Percentiles rank a stretch among this genome's conserved stretches.
These are phyloP conservation scores for Hippocampus kuda DNA, from an alignment of 2,797 vertebrate genomes.

Conservation along the genomic window DNA sequence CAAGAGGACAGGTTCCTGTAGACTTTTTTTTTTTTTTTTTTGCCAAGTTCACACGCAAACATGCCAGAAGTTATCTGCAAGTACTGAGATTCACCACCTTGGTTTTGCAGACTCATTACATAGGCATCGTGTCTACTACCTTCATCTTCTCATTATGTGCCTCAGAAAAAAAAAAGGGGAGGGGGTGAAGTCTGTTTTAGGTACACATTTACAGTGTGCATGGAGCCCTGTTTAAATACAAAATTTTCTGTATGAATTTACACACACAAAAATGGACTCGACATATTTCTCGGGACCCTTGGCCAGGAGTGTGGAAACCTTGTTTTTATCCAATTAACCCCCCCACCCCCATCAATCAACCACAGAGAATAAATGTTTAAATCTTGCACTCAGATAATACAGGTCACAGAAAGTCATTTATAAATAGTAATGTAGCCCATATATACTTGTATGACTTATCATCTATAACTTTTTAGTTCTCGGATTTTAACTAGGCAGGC, in stretches of 20 bases:
- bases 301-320: not conserved
- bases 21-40: conserved; percentile 24
- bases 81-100: not conserved
- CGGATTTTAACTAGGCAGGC: not conserved
- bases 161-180: not conserved
- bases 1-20: conserved; percentile 30
- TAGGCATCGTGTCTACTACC: not conserved
- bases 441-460: too few relatives aligned
- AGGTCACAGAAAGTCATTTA: not conserved
- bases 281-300: not conserved
- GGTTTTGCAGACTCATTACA: not conserved
- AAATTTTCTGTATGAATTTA: not conserved
- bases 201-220: not conserved
- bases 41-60: not conserved
- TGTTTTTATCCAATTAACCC: not conserved
- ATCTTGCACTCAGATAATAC: not conserved
- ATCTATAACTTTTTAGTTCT: not conserved
- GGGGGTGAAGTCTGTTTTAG: not conserved
- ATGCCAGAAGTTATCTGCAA: conserved; percentile 10
- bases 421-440: not conserved
- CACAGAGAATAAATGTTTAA: not conserved
- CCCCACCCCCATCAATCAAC: not conserved
- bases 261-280: not conserved
- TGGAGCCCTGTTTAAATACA: not conserved
- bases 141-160: not conserved